Conservation (phyloP, 2,888 invertebrate species). For the Andrena praecox region DNA sequence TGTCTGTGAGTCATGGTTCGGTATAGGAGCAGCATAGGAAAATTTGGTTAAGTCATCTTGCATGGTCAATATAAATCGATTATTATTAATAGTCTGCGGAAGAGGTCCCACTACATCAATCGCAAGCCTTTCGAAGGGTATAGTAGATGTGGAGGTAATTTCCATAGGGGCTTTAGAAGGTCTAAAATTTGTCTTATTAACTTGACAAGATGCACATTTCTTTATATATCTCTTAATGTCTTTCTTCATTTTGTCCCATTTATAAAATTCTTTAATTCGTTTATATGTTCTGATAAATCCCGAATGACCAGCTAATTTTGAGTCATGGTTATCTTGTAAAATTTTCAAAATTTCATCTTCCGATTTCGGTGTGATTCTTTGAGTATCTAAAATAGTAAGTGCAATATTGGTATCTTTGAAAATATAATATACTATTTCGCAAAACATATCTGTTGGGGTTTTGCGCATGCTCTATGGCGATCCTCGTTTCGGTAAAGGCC, state of each 20-base stretch:
- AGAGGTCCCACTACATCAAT: slow-evolving; percentile 23
- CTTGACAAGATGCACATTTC: slow-evolving; percentile 16
- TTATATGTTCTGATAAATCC: slow-evolving; percentile 25
- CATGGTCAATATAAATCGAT: slow-evolving; percentile 19
- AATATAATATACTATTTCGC: slow-evolving; percentile 10
- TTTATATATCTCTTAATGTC: slow-evolving; percentile 30
- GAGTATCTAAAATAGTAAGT: not conserved
- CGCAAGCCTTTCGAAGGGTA: slow-evolving; percentile 10
- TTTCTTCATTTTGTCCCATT: slow-evolving; percentile 20
- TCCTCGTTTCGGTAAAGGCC: too few relatives aligned
- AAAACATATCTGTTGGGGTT: too few relatives aligned
- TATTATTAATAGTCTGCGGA: slow-evolving; percentile 22
- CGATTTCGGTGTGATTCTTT: not conserved
- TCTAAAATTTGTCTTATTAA: slow-evolving; percentile 21
- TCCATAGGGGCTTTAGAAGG: slow-evolving; percentile 20
- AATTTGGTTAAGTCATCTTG: slow-evolving; percentile 34
- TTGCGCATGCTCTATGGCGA: too few relatives aligned
- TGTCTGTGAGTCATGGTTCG: slow-evolving; percentile 21
- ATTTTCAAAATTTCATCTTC: slow-evolving; percentile 6
- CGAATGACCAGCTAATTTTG: slow-evolving; percentile 26
- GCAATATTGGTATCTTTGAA: slow-evolving; percentile 17
- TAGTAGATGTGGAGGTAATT: slow-evolving; percentile 19
- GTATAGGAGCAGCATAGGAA: slow-evolving; percentile 16
- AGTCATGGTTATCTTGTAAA: too few relatives aligned
- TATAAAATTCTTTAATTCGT: slow-evolving; percentile 26